Evolutionary conservation across 2,113 vertebrate genomes (phyloP), one percentile per base, ranked within the genome.

Genomic region (Muscicapa adusta): DNA sequence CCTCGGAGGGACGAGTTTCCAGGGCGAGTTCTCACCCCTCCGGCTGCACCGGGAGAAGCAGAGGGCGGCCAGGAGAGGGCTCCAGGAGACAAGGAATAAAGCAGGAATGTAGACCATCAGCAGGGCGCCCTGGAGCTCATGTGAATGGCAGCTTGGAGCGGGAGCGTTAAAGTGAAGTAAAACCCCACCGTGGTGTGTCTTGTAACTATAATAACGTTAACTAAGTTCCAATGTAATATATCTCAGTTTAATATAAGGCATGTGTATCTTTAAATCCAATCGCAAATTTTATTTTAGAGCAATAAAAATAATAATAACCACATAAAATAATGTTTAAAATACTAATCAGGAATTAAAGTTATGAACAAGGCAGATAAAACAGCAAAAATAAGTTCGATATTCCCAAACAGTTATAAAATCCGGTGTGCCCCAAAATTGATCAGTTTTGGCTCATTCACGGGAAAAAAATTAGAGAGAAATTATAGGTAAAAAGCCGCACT

Each of bases 401-500:
- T 70, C 14, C 29, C 56, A 15, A 57, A 23, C 2, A n/a, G 5
- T 12, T 31, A 17, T 54, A 26, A 67, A 73, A 78, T 23, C 8
- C 23, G 0, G 40, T 34, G 10, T 31, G 8, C 10, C 25, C 5
- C 51, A 31, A 26, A 43, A 38, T 5, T 43, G 12, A 60, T 16
- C 13, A 22, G 16, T 2, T 33, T 75, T 63, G 26, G 8, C 6
- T 53, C 53, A 58, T 29, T 38, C 18, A 29, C 4, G 4, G 11
- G 19, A 1, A 31, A 48, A 51, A 26, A 10, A 38, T 6, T 2
- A 63, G 12, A 33, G 11, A 51, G 18, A 57, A 63, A 9, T n/a
- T 8, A 14, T 9, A 12, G 2, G 25, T 22, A 0, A 14, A 48
- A 36, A 5, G 4, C 3, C 4, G 2, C 40, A 5, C 5, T 6